Base-by-base conservation (phyloP, 1,140 invertebrate genomes). In the Thaumetopoea pityocampa region DNA sequence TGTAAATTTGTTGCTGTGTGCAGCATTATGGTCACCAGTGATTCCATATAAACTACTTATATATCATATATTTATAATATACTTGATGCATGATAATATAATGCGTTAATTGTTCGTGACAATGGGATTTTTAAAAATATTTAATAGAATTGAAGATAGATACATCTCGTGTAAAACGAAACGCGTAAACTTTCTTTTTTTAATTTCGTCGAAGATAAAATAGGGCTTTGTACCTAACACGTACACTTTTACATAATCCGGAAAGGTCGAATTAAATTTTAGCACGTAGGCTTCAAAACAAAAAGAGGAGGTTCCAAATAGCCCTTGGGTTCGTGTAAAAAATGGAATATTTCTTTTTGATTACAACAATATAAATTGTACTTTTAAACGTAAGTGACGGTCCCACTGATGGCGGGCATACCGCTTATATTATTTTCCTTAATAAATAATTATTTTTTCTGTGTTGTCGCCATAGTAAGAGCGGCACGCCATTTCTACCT, bases 291-390 rank as follows among this genome's bases (percentile, higher is more conserved):
- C 55, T 42, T 48, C n/a, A n/a, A n/a, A n/a, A n/a, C n/a, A 64
- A 76, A 69, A 66, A 71, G 59, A 47, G 65, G 59, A 66, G 55
- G 51, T 46, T 60, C 49, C 57, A 62, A 66, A 68, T 61, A 70
- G 68, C 76, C 79, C 68, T 77, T 79, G 60, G 55, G 50, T 53
- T 40, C 51, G 9, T 15, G 66, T 62, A 57, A 80, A 82, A 77
- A 83, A 77, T 68, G 61, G 73, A 72, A 80, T 83, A 83, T 80
- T 83, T 83, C 76, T 77, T 83, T 83, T 83, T 80, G 79, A 82
- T 83, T 83, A 83, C 73, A 82, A 82, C 78, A 82, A 82, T 82
- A 82, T 74, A 78, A 79, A 78, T 67, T 67, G 69, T 62, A 58
- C 49, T 63, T 69, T 71, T 58, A 46, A 59, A 36, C 36, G 26